Percentiles rank a stretch among this genome's conserved stretches.
These are phyloP conservation scores for Drosophila subpulchrella DNA, from an alignment of 1,140 invertebrate species.

Conservation along the genomic window DNA sequence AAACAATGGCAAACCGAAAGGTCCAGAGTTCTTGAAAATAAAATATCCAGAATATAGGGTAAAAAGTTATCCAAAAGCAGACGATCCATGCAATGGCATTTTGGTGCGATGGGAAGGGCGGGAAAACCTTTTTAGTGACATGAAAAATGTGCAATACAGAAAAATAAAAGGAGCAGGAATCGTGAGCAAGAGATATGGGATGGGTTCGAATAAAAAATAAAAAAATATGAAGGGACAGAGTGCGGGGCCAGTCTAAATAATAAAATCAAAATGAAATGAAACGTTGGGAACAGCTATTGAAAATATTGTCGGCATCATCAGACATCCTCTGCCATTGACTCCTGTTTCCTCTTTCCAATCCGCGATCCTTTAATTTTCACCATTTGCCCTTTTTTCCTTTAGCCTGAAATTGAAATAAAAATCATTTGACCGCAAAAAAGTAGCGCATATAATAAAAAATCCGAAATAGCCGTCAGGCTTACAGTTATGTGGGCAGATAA, in stretches of 20 bases:
- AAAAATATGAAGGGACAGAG: background rate
- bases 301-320: conserved; percentile 72
- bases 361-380: conserved; percentile 5
- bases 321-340: conserved; percentile 30
- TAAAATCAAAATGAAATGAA: conserved; percentile 79
- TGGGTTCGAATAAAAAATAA: conserved; percentile 3
- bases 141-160: conserved; percentile 72
- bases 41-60: conserved; percentile 25
- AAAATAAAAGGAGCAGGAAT: conserved; percentile 25
- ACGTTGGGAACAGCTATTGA: conserved; percentile 67
- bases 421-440: conserved; percentile 70
- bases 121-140: conserved; percentile 73
- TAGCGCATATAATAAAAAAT: conserved; percentile 47
- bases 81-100: conserved; percentile 22
- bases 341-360: conserved; percentile 1
- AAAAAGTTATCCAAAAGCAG: conserved; percentile 21
- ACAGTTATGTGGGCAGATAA: conserved; percentile 22
- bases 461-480: conserved; percentile 40
- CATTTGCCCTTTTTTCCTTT: background rate
- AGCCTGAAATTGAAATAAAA: conserved; percentile 45
- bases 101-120: background rate
- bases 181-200: conserved; percentile 13
- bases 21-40: conserved; percentile 35
- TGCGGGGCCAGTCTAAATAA: conserved; percentile 61
- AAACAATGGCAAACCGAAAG: background rate